Evolutionary conservation across 2,797 vertebrate species (phyloP).

Genomic region (Melanotaenia maccullochi): DNA sequence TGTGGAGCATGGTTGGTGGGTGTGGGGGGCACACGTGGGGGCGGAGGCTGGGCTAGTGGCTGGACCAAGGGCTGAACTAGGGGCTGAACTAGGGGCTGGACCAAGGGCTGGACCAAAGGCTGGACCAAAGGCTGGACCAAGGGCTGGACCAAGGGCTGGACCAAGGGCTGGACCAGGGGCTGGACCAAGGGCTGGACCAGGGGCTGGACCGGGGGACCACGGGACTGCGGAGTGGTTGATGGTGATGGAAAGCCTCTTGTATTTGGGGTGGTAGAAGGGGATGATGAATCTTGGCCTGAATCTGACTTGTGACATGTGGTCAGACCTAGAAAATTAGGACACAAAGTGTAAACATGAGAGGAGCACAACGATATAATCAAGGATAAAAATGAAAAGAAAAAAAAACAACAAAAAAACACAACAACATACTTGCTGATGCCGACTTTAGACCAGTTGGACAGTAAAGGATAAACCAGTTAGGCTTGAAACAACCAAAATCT

Average conservation of each 20-base stretch:
- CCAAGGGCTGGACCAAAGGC: not conserved
- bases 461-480: not conserved
- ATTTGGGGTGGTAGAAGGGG: slow-evolving; percentile 73
- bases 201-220: slow-evolving; percentile 4
- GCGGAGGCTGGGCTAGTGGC: slow-evolving; percentile 41
- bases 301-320: slow-evolving; percentile 66
- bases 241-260: slow-evolving; percentile 69
- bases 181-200: not conserved
- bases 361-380: not conserved
- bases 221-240: slow-evolving; percentile 51
- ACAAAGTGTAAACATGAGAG: not conserved
- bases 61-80: slow-evolving; percentile 9
- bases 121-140: not conserved
- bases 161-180: not conserved
- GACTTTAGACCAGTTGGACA: not conserved
- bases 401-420: too few species aligned
- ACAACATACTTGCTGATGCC: not conserved
- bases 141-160: slow-evolving; percentile 9
- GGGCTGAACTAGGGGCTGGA: not conserved
- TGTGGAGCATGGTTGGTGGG: slow-evolving; percentile 76
- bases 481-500: not conserved
- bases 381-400: not conserved
- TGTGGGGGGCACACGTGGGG: slow-evolving; percentile 73
- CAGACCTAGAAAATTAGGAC: slow-evolving; percentile 54
- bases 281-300: slow-evolving; percentile 74